These are phyloP conservation scores for Hirtodrosophila trivittata DNA, from an alignment of 2,888 invertebrate species.

Conservation along the genomic window DNA sequence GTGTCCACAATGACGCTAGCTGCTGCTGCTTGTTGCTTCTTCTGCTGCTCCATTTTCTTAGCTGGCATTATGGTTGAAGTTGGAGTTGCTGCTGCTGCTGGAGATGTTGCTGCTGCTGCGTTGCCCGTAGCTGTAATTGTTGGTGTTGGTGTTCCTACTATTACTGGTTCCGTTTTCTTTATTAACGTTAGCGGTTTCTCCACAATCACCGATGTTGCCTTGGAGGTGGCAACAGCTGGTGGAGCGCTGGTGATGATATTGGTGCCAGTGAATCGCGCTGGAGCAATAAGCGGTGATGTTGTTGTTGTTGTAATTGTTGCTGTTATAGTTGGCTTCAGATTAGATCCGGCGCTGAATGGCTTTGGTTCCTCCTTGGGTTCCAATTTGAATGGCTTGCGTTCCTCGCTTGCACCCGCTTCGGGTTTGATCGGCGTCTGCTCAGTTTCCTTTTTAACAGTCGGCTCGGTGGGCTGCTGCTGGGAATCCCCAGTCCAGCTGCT, in stretches of 20 bases:
- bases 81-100: not conserved
- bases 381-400: slow-evolving; percentile 33
- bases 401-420: slow-evolving; percentile 26
- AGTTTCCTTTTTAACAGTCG: slow-evolving; percentile 43
- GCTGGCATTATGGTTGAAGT: not conserved
- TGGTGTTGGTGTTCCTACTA: slow-evolving; percentile 5
- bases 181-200: slow-evolving; percentile 66
- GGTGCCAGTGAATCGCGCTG: slow-evolving; percentile 54
- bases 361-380: slow-evolving; percentile 59
- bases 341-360: slow-evolving; percentile 25
- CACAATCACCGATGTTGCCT: slow-evolving; percentile 77
- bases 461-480: slow-evolving; percentile 57
- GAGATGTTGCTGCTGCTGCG: slow-evolving; percentile 2
- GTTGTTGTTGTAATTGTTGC: slow-evolving; percentile 15
- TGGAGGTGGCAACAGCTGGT: slow-evolving; percentile 36
- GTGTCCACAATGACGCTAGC: slow-evolving; percentile 15
- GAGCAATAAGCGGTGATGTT: slow-evolving; percentile 58
- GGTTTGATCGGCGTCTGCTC: slow-evolving; percentile 23
- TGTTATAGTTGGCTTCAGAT: slow-evolving; percentile 51
- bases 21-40: slow-evolving; percentile 27
- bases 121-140: not conserved
- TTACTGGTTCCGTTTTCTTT: slow-evolving; percentile 32
- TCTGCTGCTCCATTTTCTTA: slow-evolving; percentile 38
- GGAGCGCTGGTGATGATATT: slow-evolving; percentile 4
- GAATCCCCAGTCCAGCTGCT: slow-evolving; percentile 47